Conservation (phyloP, 2,797 vertebrate species). For the Acipenser ruthenus region DNA sequence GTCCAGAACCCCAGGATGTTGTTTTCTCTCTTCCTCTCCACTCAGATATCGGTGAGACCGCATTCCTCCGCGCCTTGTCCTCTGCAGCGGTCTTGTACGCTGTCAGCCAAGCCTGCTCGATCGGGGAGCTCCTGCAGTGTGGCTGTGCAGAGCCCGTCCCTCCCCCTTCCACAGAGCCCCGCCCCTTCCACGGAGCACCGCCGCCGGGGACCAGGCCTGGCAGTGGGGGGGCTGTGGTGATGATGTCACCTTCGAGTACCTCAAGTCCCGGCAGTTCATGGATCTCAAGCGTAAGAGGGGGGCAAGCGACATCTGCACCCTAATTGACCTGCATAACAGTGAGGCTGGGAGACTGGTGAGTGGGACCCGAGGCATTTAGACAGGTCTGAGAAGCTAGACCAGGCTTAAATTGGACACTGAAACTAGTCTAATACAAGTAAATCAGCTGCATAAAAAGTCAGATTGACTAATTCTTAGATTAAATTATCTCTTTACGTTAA, state of each 20-base stretch:
- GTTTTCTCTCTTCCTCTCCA: neutral
- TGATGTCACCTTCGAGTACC: conserved; percentile 14
- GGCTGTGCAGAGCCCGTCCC: conserved; percentile 4
- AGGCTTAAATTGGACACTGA: too few species aligned
- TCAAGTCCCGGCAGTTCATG: conserved; percentile 17
- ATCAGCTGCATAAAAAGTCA: too few species aligned
- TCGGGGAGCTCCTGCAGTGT: conserved; percentile 15
- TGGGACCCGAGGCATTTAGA: neutral
- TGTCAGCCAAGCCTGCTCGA: conserved; percentile 14
- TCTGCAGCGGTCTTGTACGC: conserved; percentile 11
- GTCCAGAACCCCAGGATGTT: neutral
- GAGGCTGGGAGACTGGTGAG: conserved; percentile 16
- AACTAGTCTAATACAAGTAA: neutral
- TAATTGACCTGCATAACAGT: conserved; percentile 19
- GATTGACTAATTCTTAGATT: too few species aligned
- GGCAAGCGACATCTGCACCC: conserved; percentile 12
- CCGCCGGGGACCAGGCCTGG: neutral
- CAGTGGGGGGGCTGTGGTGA: conserved; percentile 17
- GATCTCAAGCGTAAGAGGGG: conserved; percentile 10
- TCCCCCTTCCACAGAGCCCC: neutral
- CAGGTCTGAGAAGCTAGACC: neutral
- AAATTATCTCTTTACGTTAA: too few species aligned
- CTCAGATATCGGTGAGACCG: conserved; percentile 16
- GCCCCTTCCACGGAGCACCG: too few species aligned
- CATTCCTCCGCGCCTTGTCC: conserved; percentile 14